Evolutionary conservation across 2,888 invertebrate species (phyloP).

Genomic region (Bedellia somnulentella): DNA sequence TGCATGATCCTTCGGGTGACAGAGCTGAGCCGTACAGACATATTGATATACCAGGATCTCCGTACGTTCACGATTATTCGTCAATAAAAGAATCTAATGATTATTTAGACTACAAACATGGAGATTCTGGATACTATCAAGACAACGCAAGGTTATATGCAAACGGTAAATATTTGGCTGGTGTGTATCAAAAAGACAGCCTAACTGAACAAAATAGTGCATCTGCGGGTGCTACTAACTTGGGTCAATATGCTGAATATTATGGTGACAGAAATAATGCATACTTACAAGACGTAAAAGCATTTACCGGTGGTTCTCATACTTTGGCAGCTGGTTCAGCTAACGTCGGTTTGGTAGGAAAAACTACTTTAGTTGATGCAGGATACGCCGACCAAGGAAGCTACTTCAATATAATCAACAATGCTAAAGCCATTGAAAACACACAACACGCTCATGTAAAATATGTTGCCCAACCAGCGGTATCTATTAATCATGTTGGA

Average conservation of each 20-base stretch:
- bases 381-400: conserved; percentile 25
- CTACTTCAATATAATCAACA: conserved; percentile 14
- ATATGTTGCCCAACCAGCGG: conserved; percentile 31
- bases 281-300: conserved; percentile 29
- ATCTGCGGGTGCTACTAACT: neutral
- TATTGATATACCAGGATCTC: conserved; percentile 27
- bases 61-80: conserved; percentile 31
- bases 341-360: conserved; percentile 50
- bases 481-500: conserved; percentile 38
- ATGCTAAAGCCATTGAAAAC: neutral
- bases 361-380: conserved; percentile 42
- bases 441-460: conserved; percentile 24
- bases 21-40: conserved; percentile 44
- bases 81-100: conserved; percentile 27
- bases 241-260: conserved; percentile 14
- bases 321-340: conserved; percentile 47
- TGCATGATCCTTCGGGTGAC: conserved; percentile 49
- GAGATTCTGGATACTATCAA: conserved; percentile 13
- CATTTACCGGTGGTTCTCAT: conserved; percentile 35
- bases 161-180: conserved; percentile 14
- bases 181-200: conserved; percentile 21
- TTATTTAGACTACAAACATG: conserved; percentile 23
- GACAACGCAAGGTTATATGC: conserved; percentile 10
- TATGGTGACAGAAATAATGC: conserved; percentile 14
- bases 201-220: conserved; percentile 1